A percentile compares a stretch with the other conserved stretches of the same genome.
Conservation (phyloP, 35 echinoderm and acorn worm genomes). For the Chiridota heheva region DNA sequence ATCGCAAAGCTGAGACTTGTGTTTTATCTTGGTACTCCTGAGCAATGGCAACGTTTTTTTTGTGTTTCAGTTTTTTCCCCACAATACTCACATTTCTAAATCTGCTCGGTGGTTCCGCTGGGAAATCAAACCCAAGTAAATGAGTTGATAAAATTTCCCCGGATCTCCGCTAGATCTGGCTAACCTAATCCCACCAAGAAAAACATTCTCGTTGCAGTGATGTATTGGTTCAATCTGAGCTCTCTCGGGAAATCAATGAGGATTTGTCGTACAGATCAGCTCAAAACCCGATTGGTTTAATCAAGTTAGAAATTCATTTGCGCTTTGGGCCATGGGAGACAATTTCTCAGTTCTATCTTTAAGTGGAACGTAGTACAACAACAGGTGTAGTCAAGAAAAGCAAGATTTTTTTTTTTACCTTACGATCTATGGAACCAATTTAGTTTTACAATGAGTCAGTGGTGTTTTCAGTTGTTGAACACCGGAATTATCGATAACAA, state of each 20-base stretch:
- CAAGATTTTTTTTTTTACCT: too few relatives aligned
- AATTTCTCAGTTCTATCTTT: constrained; percentile 9
- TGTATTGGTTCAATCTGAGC: constrained; percentile 47
- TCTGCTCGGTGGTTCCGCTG: constrained; percentile 23
- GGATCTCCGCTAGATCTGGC: constrained; percentile 30
- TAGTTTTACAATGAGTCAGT: constrained; percentile 51
- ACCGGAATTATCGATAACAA: constrained; percentile 56
- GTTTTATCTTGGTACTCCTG: too few relatives aligned
- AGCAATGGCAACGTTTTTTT: too few relatives aligned
- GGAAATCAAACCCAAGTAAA: constrained; percentile 59
- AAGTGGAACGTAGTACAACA: constrained; percentile 28
- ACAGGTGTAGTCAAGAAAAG: constrained; percentile 40
- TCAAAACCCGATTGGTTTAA: constrained; percentile 61
- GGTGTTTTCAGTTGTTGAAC: constrained; percentile 62
- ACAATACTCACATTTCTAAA: constrained; percentile 50
- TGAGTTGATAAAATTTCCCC: constrained; percentile 44
- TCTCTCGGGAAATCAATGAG: constrained; percentile 40
- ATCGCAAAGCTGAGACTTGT: too few relatives aligned
- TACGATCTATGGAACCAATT: constrained; percentile 55
- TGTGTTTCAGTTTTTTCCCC: too few relatives aligned
- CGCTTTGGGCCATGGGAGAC: constrained; percentile 43
- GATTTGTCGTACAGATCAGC: constrained; percentile 37
- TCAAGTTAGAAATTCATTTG: constrained; percentile 66
- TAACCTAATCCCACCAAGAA: constrained; percentile 38
- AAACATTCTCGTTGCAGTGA: constrained; percentile 31